Base-by-base conservation (phyloP, 2,888 invertebrate species). In the Agriopis marginaria region DNA sequence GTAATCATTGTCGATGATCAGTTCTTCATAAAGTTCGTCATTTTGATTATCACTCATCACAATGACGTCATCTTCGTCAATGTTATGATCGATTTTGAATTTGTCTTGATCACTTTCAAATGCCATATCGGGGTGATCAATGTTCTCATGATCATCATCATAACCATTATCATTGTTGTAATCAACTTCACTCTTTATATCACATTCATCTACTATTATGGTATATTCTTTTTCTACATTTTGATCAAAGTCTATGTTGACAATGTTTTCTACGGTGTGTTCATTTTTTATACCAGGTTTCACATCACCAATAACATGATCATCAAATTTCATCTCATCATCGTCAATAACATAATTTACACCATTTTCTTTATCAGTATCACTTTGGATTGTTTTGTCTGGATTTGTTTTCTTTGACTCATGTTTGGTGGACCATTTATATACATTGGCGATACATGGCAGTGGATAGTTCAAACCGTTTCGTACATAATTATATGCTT, bases 381-480 rank as follows among this genome's bases (percentile, higher is more conserved):
- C 55, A 14, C 5, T 42, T 42, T 17, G n/a, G 14, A n/a, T 40
- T 9, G 7, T 55, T 40, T 40, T n/a, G 3, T 55, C 54, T 55
- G 7, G 7, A 8, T 55, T 0, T n/a, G 40, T 3, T 55, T 7
- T 2, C 10, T 9, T 56, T 12, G 6, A 10, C 0, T 45, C 66
- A 3, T 17, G 6, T 23, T 17, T 54, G 0, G 47, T 1, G 0
- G 54, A 47, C 66, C 66, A 66, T 10, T 54, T 44, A 9, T 23
- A n/a, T 7, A 66, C 11, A 45, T 51, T 45, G 3, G 14, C 9
- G 4, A 66, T 23, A n/a, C 40, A 32, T 1, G 66, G 66, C 9
- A 66, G n/a, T 0, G 66, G 66, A 39, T 66, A 66, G 23, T 53
- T 60, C 17, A 66, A 17, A 6, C n/a, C 23, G 0, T 66, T 47